Percentiles rank a stretch among this genome's conserved stretches.
Conservation (phyloP, 92 coral and sea anemone species). For the Zoanthus sociatus region DNA sequence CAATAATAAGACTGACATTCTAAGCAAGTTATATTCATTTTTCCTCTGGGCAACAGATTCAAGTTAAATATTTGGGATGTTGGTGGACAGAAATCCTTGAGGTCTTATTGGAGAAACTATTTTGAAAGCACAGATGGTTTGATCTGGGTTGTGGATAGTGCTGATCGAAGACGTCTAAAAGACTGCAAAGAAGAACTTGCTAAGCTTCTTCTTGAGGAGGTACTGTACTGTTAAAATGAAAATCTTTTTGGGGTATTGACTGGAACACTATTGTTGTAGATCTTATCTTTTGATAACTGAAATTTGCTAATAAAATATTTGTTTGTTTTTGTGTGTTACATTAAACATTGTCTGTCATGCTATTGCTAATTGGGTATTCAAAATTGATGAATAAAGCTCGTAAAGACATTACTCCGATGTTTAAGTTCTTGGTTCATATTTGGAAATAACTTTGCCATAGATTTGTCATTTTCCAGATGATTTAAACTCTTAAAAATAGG, state of each 20-base stretch:
- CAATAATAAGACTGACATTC: not conserved
- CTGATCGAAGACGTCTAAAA: slow-evolving; percentile 83
- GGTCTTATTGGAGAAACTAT: slow-evolving; percentile 99
- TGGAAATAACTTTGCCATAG: no score
- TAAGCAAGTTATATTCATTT: not conserved
- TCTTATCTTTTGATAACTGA: not conserved
- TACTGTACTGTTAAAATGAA: not conserved
- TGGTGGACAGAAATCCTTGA: slow-evolving; percentile 97
- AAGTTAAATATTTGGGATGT: slow-evolving; percentile 99
- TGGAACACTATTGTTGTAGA: not conserved
- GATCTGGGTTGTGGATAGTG: slow-evolving; percentile 99
- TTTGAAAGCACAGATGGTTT: slow-evolving; percentile 99
- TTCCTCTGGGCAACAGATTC: slow-evolving; percentile 61
- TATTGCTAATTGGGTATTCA: no score
- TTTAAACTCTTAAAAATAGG: no score
- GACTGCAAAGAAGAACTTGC: slow-evolving; percentile 86
- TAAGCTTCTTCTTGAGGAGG: slow-evolving; percentile 93
- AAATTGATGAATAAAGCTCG: no score
- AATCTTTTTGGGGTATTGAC: no score
- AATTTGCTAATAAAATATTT: not conserved
- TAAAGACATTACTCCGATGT: no score
- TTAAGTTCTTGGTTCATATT: no score
- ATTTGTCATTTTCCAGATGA: no score
- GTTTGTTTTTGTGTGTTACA: no score
- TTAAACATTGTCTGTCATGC: no score